Evolutionary conservation across 2,888 invertebrate genomes (phyloP), one percentile per base, ranked within the genome.

Genomic region (Omphaloscelis lunosa): DNA sequence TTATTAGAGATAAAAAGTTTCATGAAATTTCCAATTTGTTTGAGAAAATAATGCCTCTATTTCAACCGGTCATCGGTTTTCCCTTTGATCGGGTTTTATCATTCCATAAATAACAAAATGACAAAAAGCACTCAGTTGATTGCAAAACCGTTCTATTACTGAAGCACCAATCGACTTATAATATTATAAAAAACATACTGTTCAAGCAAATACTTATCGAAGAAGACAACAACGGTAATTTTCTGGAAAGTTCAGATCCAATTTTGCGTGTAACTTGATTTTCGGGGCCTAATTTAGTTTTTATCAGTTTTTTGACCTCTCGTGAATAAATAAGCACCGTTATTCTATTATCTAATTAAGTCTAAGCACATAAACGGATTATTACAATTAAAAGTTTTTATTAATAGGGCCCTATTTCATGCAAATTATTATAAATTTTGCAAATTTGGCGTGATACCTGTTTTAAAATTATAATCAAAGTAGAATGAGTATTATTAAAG

Each of bases 111-210:
- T 89, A 89, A 86, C 82, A 74, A 81, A 89, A 89, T 88, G 83
- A 89, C 86, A 88, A 77, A 88, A 92, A 90, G 85, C 93, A 93
- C 92, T 93, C 83, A 88, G 86, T 83, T 86, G 89, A 92, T 93
- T 91, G 88, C 80, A 72, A 86, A 88, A 80, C 77, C 72, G 84
- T 76, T 74, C 80, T 81, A 81, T 82, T 83, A 66, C 71, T 80
- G 77, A 71, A 82, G 71, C 62, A 80, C 65, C 78, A 81, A 84
- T 86, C 82, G 77, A 84, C 73, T 79, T 83, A 85, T 77, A 79
- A 87, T 82, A 83, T 82, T 81, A 77, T 79, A 77, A 84, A 84
- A 83, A 74, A 83, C 72, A 79, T 53, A 70, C 62, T 77, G 70
- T 61, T 79, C 48, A 77, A 82, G 70, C 59, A 71, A 83, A 78